Conservation (phyloP, 2,888 invertebrate species). For the Neoscelio sp. region DNA sequence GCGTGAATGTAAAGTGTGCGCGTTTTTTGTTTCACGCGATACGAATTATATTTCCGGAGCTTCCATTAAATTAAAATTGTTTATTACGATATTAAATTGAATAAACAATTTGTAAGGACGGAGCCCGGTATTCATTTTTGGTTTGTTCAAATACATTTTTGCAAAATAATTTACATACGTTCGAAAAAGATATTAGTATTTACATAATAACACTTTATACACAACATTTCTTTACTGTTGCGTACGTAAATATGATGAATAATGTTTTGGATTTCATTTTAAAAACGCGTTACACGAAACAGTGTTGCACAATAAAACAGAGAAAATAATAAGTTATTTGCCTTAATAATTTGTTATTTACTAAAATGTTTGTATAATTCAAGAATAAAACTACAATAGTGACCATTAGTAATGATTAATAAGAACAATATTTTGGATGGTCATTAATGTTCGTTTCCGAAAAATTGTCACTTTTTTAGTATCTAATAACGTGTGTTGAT, state of each 20-base stretch:
- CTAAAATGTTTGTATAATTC: background rate
- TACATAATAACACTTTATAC: constrained; percentile 52
- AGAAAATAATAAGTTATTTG: too few species aligned
- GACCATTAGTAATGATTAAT: too few species aligned
- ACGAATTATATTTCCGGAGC: constrained; percentile 4
- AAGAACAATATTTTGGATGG: too few species aligned
- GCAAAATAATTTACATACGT: constrained; percentile 43
- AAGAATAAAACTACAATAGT: too few species aligned
- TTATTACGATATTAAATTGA: too few species aligned
- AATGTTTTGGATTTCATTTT: constrained; percentile 22
- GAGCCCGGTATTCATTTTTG: too few species aligned
- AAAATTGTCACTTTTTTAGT: too few species aligned
- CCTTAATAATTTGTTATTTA: background rate
- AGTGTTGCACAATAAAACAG: background rate
- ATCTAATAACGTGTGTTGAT: too few species aligned
- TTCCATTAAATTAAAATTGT: constrained; percentile 15
- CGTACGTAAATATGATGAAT: constrained; percentile 22
- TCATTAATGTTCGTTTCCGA: too few species aligned
- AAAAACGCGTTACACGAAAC: constrained; percentile 7
- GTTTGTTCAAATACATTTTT: too few species aligned
- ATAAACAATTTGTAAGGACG: too few species aligned
- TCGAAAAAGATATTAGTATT: constrained; percentile 44
- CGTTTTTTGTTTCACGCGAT: constrained; percentile 25
- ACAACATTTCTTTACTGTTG: constrained; percentile 32
- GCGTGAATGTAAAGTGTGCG: constrained; percentile 31